Conservation (phyloP, 2,888 invertebrate species). For the Dugesia japonica region DNA sequence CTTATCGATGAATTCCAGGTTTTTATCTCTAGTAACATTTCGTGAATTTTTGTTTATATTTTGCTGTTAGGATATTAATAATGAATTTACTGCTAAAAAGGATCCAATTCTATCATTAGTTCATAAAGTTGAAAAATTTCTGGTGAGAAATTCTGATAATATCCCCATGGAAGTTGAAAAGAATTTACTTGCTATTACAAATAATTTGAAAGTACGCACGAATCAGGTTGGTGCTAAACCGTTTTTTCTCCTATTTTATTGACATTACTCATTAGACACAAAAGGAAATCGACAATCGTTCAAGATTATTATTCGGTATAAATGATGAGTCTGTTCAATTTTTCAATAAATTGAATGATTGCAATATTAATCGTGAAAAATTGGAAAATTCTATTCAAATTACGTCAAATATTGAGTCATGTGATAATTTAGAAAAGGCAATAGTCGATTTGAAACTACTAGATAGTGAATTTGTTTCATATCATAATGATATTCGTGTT, state of each 20-base stretch:
- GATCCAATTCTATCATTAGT: slow-evolving; percentile 30
- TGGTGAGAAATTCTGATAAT: slow-evolving; percentile 28
- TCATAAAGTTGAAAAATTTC: slow-evolving; percentile 29
- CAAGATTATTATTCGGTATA: slow-evolving; percentile 26
- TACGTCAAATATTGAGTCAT: not conserved
- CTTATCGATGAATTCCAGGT: not conserved
- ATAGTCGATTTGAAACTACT: not conserved
- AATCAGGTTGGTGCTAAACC: not conserved
- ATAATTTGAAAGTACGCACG: not conserved
- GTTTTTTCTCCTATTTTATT: not conserved
- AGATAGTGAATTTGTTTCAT: not conserved
- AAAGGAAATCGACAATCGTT: slow-evolving; percentile 28
- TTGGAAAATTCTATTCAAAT: slow-evolving; percentile 22
- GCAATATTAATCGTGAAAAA: slow-evolving; percentile 24
- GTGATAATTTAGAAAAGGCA: not conserved
- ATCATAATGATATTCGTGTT: not conserved
- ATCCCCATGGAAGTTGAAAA: slow-evolving; percentile 21
- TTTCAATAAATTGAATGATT: slow-evolving; percentile 24
- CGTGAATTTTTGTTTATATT: no score
- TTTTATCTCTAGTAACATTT: not conserved
- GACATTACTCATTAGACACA: slow-evolving; percentile 12
- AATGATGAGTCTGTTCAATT: slow-evolving; percentile 33
- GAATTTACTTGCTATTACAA: not conserved
- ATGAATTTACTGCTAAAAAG: slow-evolving; percentile 30
- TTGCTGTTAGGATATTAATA: slow-evolving; percentile 29